Percentiles rank a stretch among this genome's conserved stretches.
These are phyloP conservation scores for Diarsia mendica DNA, from an alignment of 2,888 invertebrate genomes.

Conservation along the genomic window DNA sequence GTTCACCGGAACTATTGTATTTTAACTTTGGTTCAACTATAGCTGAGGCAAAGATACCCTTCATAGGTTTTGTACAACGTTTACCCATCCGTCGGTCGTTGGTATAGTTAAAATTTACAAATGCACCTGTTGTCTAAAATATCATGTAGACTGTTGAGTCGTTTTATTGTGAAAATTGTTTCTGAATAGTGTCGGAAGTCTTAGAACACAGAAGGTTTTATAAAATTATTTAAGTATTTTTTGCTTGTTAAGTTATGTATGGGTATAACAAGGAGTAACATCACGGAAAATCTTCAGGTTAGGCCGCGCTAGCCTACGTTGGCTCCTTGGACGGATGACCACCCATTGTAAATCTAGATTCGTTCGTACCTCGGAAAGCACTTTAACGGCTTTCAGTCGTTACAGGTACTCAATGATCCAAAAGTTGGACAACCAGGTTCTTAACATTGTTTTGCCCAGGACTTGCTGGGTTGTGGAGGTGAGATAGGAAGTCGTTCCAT, in stretches of 20 bases:
- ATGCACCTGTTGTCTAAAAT: neutral
- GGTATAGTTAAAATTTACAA: neutral
- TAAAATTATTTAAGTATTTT: neutral
- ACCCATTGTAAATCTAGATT: neutral
- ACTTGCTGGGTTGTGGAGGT: too few relatives aligned
- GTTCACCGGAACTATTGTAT: neutral
- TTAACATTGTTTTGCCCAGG: too few relatives aligned
- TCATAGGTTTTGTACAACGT: neutral
- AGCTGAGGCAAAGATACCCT: neutral
- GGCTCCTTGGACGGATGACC: neutral
- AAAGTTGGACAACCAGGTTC: too few relatives aligned
- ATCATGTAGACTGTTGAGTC: neutral
- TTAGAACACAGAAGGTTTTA: neutral
- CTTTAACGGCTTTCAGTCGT: neutral
- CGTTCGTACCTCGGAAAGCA: neutral
- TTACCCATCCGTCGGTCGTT: neutral
- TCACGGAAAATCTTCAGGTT: neutral
- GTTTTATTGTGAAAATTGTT: neutral
- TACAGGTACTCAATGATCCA: too few relatives aligned
- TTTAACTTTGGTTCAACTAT: neutral
- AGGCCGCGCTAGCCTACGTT: neutral
- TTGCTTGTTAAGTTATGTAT: neutral
- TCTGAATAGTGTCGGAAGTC: neutral
- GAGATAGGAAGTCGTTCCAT: too few relatives aligned
- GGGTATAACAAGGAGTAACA: neutral